Evolutionary conservation across 1,140 invertebrate species (phyloP).

Genomic region (Uloborus diversus): DNA sequence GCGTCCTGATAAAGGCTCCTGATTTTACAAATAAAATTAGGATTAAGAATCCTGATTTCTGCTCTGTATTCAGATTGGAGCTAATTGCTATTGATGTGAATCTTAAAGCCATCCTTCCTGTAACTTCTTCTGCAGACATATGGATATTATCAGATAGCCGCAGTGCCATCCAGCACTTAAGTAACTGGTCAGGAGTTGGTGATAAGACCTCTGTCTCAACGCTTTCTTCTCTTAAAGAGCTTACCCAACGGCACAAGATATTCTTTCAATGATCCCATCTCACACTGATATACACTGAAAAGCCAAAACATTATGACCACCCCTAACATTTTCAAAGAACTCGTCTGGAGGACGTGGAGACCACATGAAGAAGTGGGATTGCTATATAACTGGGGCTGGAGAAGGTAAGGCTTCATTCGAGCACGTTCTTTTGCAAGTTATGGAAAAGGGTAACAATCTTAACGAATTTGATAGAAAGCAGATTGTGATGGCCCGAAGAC

Average conservation of each 20-base stretch:
- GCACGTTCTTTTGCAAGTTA: too few relatives aligned
- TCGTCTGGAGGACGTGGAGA: too few relatives aligned
- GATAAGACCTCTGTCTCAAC: neutral
- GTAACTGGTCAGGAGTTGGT: neutral
- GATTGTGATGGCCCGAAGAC: too few relatives aligned
- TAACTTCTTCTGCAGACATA: neutral
- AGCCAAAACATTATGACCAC: too few relatives aligned
- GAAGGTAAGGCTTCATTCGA: too few relatives aligned
- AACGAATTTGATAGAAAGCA: too few relatives aligned
- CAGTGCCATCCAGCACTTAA: neutral
- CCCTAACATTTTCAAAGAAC: too few relatives aligned
- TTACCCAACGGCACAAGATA: neutral
- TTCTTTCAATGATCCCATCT: neutral
- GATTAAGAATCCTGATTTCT: conserved; percentile 2
- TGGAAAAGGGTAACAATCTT: too few relatives aligned
- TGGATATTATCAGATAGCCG: neutral
- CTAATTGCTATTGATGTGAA: neutral
- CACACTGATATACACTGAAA: neutral
- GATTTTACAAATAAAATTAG: neutral
- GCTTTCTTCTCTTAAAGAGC: neutral
- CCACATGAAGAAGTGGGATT: too few relatives aligned
- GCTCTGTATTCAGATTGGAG: neutral
- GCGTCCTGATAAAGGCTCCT: too few relatives aligned
- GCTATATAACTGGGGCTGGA: too few relatives aligned
- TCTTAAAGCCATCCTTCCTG: neutral